Evolutionary conservation across 2,888 invertebrate species (phyloP).

Genomic region (Nomada ruficornis): DNA sequence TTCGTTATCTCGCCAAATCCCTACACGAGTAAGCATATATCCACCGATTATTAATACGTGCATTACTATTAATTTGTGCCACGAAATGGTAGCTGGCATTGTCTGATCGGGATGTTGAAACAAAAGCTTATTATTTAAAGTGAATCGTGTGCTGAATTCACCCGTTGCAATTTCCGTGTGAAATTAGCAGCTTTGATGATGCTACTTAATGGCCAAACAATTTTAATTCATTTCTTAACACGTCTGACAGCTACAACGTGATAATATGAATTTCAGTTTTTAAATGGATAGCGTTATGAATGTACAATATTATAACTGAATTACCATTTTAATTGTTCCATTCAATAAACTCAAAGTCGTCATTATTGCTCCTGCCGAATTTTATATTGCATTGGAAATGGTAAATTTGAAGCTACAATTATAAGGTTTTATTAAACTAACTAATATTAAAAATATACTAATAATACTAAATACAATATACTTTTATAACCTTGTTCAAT

Average conservation of each 20-base stretch:
- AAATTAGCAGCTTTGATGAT: conserved; percentile 5
- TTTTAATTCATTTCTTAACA: not conserved
- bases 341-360: no score
- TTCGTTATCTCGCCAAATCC: conserved; percentile 1
- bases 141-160: conserved; percentile 22
- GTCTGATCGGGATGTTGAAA: conserved; percentile 17
- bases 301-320: no score
- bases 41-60: conserved; percentile 21
- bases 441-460: no score
- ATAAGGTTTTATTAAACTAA: no score
- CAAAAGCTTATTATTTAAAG: conserved; percentile 46
- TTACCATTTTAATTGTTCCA: no score
- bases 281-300: no score
- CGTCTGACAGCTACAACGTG: not conserved
- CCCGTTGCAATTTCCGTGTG: conserved; percentile 18
- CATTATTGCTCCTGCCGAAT: no score
- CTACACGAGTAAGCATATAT: not conserved
- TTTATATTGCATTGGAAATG: no score
- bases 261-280: no score
- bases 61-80: conserved; percentile 40
- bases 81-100: conserved; percentile 11
- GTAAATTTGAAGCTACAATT: no score
- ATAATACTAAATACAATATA: no score
- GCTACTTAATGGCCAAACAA: conserved; percentile 14
- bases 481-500: no score